phyloP scores from a whole-genome alignment of 1,140 invertebrate genomes.

The Carposina sasakii region DNA sequence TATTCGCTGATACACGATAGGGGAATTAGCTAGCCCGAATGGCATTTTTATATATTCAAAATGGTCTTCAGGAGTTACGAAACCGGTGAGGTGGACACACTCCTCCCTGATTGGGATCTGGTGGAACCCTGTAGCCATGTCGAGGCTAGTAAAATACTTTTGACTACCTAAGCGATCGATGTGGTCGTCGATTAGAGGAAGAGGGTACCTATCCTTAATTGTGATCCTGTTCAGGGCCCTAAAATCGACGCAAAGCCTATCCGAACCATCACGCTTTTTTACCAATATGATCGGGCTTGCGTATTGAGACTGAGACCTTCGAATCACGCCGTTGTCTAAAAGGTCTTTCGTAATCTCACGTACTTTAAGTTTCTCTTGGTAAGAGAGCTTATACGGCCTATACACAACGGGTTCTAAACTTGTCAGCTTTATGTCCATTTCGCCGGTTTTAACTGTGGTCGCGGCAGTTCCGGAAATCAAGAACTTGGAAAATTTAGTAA shows the following conservation, averaged over 20 bases:
- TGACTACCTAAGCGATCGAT: conserved; percentile 8
- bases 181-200: conserved; percentile 27
- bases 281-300: conserved; percentile 29
- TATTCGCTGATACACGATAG: conserved; percentile 33
- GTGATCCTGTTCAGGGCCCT: conserved; percentile 36
- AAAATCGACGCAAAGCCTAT: conserved; percentile 40
- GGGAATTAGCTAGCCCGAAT: conserved; percentile 18
- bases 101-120: conserved; percentile 9
- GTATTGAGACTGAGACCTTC: conserved; percentile 23
- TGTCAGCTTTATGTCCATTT: conserved; percentile 1
- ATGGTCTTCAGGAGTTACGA: conserved; percentile 11
- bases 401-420: not conserved
- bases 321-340: conserved; percentile 13
- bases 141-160: conserved; percentile 9
- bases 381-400: conserved; percentile 6
- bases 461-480: conserved; percentile 1
- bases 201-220: conserved; percentile 31
- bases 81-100: conserved; percentile 1
- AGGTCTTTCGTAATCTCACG: conserved; percentile 2
- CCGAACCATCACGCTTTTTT: conserved; percentile 26
- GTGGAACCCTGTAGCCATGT: conserved; percentile 3
- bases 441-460: not conserved
- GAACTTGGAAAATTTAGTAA: conserved; percentile 1
- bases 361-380: not conserved
- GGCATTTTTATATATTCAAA: conserved; percentile 3